Conservation (phyloP, 1,140 invertebrate species). For the Diuraphis noxia region DNA sequence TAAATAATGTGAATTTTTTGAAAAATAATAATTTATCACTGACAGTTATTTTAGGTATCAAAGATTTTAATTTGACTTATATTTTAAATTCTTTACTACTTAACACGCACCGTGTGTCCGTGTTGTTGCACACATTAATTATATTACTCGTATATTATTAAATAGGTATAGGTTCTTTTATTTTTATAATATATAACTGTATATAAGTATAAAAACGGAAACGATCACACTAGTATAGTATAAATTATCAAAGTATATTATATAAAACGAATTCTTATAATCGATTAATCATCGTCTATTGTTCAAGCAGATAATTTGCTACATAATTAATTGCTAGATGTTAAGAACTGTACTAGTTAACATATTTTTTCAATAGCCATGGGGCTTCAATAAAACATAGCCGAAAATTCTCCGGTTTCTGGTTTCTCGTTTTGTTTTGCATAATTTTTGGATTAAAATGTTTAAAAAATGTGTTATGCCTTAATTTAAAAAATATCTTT, state of each 20-base stretch:
- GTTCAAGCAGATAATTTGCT: not conserved
- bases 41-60: too few species aligned
- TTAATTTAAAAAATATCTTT: not conserved
- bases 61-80: too few species aligned
- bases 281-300: not conserved
- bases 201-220: not conserved
- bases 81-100: too few species aligned
- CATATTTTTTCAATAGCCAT: not conserved
- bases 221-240: not conserved
- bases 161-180: too few species aligned
- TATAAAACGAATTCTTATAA: not conserved
- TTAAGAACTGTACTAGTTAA: not conserved
- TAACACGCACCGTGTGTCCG: too few species aligned
- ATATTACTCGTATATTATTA: too few species aligned
- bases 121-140: too few species aligned
- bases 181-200: too few species aligned
- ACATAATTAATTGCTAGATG: not conserved
- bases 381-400: not conserved
- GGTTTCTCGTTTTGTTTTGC: not conserved
- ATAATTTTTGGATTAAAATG: not conserved
- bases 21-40: too few species aligned
- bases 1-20: too few species aligned
- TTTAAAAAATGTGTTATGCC: not conserved
- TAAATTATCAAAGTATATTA: not conserved
- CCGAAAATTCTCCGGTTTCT: not conserved